phyloP scores from a whole-genome alignment of 2,113 vertebrate genomes.

The Columba livia region DNA sequence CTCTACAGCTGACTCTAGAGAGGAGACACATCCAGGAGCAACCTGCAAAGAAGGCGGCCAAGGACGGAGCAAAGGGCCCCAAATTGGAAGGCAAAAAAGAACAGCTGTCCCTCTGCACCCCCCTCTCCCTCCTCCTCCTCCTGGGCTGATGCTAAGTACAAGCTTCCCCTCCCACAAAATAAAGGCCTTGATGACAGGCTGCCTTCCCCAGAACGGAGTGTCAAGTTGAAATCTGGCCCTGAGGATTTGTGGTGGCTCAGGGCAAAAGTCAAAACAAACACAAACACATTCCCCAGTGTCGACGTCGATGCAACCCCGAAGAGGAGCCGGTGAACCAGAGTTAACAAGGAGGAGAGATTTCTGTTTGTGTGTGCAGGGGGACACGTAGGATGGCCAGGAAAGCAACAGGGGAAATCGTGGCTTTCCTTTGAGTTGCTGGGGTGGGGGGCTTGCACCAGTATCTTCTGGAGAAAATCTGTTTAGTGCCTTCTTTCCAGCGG shows the following conservation, averaged over 20 bases:
- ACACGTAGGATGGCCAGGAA: not conserved
- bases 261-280: slow-evolving; percentile 34
- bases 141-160: not conserved
- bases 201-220: not conserved
- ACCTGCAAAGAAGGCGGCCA: not conserved
- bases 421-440: not conserved
- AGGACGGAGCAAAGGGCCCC: not conserved
- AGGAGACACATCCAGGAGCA: not conserved
- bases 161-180: not conserved
- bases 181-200: slow-evolving; percentile 26
- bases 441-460: not conserved
- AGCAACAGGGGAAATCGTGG: not conserved
- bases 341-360: not conserved
- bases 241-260: slow-evolving; percentile 30
- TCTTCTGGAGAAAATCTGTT: not conserved
- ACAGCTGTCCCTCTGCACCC: not conserved
- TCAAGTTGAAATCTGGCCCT: not conserved
- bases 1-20: fast-evolving
- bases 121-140: not conserved
- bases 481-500: not conserved
- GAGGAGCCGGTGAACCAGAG: not conserved
- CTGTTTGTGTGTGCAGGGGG: not conserved
- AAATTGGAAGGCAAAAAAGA: not conserved
- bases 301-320: not conserved
- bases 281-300: slow-evolving; percentile 22